Conservation (phyloP, 2,888 invertebrate genomes). For the Anodontia alba region DNA sequence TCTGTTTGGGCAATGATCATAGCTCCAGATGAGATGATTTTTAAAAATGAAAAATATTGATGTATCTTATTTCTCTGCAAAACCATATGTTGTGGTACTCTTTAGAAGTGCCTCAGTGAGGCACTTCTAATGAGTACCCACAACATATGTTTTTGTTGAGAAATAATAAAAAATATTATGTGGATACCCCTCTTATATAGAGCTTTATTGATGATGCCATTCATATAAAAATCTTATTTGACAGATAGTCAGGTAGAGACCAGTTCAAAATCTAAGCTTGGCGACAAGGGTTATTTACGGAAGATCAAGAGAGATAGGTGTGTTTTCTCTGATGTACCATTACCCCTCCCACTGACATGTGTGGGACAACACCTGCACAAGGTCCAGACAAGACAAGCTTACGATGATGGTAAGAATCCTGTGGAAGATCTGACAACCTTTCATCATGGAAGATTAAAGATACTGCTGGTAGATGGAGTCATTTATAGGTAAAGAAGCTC, state of each 20-base stretch:
- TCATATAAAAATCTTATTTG: no score
- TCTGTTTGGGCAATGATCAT: no score
- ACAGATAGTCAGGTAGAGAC: not conserved
- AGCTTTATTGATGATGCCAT: no score
- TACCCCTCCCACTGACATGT: constrained; percentile 76
- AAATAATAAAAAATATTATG: no score
- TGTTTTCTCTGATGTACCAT: constrained; percentile 61
- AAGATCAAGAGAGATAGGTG: constrained; percentile 53
- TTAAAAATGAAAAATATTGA: no score
- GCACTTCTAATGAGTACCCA: no score
- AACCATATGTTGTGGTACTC: no score
- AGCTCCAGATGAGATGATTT: no score
- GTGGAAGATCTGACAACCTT: constrained; percentile 66
- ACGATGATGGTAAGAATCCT: constrained; percentile 58
- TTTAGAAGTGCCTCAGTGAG: no score
- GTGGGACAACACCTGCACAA: constrained; percentile 79
- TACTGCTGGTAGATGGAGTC: constrained; percentile 78
- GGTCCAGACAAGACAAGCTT: constrained; percentile 54
- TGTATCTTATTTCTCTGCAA: no score
- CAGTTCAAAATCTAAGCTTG: not conserved
- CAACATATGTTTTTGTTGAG: no score
- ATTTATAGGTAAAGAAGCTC: constrained; percentile 82
- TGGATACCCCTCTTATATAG: no score
- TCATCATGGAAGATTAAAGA: constrained; percentile 75
- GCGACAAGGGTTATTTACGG: not conserved